Evolutionary conservation across 2,888 invertebrate species (phyloP).

Genomic region (Panopea generosa): DNA sequence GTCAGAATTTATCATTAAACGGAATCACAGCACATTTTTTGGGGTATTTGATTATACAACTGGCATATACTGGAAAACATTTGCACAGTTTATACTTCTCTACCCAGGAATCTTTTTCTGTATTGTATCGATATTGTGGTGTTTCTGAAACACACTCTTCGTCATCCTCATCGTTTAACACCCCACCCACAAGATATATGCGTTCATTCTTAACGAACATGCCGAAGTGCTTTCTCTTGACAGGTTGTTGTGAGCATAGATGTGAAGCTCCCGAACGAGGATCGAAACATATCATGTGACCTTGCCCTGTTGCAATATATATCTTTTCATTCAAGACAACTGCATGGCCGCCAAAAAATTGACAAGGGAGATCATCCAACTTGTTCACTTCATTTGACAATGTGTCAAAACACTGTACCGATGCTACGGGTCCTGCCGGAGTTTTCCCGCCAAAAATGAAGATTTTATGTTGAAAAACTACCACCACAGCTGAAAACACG

Average conservation of each 20-base stretch:
- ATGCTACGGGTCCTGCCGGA: constrained; percentile 41
- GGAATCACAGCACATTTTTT: constrained; percentile 55
- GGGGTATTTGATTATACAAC: constrained; percentile 53
- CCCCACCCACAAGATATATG: constrained; percentile 61
- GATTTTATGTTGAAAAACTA: constrained; percentile 33
- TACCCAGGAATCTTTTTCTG: constrained; percentile 51
- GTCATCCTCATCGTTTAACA: constrained; percentile 14
- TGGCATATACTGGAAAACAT: constrained; percentile 46
- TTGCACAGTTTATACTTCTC: constrained; percentile 36
- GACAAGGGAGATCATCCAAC: constrained; percentile 44
- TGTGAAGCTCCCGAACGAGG: constrained; percentile 26
- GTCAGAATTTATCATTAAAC: constrained; percentile 34
- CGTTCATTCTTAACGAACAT: constrained; percentile 57
- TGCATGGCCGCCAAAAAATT: constrained; percentile 43
- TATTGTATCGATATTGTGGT: constrained; percentile 50
- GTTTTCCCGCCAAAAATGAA: constrained; percentile 59
- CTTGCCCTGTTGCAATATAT: constrained; percentile 57
- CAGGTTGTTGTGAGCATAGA: constrained; percentile 50
- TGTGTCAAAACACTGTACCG: constrained; percentile 43
- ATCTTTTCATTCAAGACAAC: constrained; percentile 44
- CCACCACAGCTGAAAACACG: constrained; percentile 33
- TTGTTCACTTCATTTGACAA: constrained; percentile 19
- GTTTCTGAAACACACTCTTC: neutral
- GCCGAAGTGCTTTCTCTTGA: constrained; percentile 40
- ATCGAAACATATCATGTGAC: constrained; percentile 61